A percentile compares a stretch with the other conserved stretches of the same genome.
These are phyloP conservation scores for Euclidia mi DNA, from an alignment of 2,888 invertebrate genomes.

Conservation along the genomic window DNA sequence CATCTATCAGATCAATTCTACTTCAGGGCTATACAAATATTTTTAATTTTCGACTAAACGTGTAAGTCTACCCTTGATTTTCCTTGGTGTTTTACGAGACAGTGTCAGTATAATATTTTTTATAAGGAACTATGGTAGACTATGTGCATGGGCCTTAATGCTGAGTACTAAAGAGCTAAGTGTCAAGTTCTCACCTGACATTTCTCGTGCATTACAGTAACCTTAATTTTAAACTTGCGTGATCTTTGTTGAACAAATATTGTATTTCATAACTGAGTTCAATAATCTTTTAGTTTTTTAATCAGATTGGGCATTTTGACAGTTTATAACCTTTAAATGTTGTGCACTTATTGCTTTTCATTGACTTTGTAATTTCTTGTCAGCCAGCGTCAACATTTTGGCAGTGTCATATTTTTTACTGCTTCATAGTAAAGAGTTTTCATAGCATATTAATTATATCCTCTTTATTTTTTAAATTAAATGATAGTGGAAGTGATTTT, in stretches of 20 bases:
- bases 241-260: slow-evolving; percentile 58
- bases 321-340: slow-evolving; percentile 64
- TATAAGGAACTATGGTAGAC: too few relatives aligned
- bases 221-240: slow-evolving; percentile 52
- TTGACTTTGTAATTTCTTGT: slow-evolving; percentile 6
- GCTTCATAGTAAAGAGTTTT: background rate
- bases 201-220: slow-evolving; percentile 74
- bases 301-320: slow-evolving; percentile 67
- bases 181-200: slow-evolving; percentile 70
- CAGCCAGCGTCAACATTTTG: slow-evolving; percentile 12
- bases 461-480: too few relatives aligned
- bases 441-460: too few relatives aligned
- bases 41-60: too few relatives aligned
- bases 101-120: too few relatives aligned
- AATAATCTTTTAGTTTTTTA: slow-evolving; percentile 60
- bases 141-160: too few relatives aligned
- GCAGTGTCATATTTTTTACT: background rate
- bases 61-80: too few relatives aligned
- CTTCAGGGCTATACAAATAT: too few relatives aligned
- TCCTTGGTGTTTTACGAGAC: too few relatives aligned
- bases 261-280: slow-evolving; percentile 73
- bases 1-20: too few relatives aligned
- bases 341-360: slow-evolving; percentile 10
- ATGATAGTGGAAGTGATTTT: too few relatives aligned
- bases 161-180: slow-evolving; percentile 12